These are phyloP conservation scores for Cecropterus lyciades DNA, from an alignment of 1,140 invertebrate genomes.

Conservation along the genomic window DNA sequence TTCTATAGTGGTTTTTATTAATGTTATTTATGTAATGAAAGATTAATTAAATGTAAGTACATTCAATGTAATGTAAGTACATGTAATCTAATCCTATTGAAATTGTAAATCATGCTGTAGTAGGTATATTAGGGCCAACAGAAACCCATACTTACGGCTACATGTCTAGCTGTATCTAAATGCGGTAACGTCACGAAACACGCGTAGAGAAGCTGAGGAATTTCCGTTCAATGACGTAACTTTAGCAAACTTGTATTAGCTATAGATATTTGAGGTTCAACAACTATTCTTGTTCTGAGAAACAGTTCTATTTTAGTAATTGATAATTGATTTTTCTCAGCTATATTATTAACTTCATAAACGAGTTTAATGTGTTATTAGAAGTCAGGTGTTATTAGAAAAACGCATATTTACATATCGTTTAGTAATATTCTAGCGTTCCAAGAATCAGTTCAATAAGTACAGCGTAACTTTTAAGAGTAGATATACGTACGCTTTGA, in stretches of 20 bases:
- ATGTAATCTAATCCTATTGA: too few relatives aligned
- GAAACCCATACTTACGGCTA: too few relatives aligned
- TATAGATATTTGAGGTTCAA: neutral
- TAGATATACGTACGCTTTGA: too few relatives aligned
- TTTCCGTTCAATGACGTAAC: slow-evolving; percentile 29
- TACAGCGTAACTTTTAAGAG: neutral
- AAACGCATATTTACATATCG: neutral
- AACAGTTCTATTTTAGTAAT: slow-evolving; percentile 4
- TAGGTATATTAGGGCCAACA: too few relatives aligned
- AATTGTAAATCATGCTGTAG: too few relatives aligned
- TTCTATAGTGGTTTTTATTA: too few relatives aligned
- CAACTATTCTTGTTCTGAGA: slow-evolving; percentile 9
- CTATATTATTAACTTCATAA: slow-evolving; percentile 12
- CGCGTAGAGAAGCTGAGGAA: neutral
- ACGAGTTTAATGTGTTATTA: neutral
- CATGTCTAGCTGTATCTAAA: too few relatives aligned
- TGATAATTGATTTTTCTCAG: slow-evolving; percentile 11
- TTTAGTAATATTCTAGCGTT: neutral
- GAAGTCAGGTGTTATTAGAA: slow-evolving; percentile 12
- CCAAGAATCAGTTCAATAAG: neutral
- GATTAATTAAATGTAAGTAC: too few relatives aligned
- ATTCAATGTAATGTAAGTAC: too few relatives aligned
- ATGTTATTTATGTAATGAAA: too few relatives aligned
- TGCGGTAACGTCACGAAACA: too few relatives aligned
- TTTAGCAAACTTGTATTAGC: neutral